Evolutionary conservation across 2,113 vertebrate genomes (phyloP).

Genomic region (Speoplatyrhinus poulsoni): DNA sequence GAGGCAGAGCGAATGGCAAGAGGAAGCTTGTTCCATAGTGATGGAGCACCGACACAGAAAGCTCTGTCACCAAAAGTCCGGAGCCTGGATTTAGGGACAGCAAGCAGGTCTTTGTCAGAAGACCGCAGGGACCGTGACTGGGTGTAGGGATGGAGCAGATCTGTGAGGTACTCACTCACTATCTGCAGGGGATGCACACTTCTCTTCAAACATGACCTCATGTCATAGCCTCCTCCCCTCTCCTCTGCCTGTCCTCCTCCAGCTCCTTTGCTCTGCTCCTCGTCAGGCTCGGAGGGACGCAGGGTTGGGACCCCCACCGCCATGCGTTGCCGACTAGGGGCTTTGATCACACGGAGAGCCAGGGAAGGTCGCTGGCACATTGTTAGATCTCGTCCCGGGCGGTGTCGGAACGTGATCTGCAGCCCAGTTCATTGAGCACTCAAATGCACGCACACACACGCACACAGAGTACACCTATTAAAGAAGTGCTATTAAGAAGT

Average conservation of each 20-base stretch:
- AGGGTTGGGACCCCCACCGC: constrained; percentile 64
- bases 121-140: no score
- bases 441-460: constrained; percentile 7
- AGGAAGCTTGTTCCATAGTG: no score
- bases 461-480: neutral
- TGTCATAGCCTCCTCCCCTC: constrained; percentile 44
- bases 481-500: neutral
- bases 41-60: no score
- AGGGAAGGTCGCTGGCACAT: constrained; percentile 59
- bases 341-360: constrained; percentile 69
- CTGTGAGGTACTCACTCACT: neutral
- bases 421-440: constrained; percentile 55
- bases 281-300: constrained; percentile 55
- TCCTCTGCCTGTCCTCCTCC: constrained; percentile 58
- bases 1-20: no score
- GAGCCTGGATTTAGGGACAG: no score
- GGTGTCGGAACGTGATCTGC: constrained; percentile 53
- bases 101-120: no score
- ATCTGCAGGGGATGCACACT: constrained; percentile 52
- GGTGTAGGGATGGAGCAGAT: no score
- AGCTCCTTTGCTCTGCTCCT: constrained; percentile 63
- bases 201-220: constrained; percentile 67
- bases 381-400: constrained; percentile 55
- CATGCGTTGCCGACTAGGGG: constrained; percentile 51
- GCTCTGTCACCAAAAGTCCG: no score